Evolutionary conservation across 2,888 invertebrate species (phyloP).

Genomic region (Allolobophora icterica): DNA sequence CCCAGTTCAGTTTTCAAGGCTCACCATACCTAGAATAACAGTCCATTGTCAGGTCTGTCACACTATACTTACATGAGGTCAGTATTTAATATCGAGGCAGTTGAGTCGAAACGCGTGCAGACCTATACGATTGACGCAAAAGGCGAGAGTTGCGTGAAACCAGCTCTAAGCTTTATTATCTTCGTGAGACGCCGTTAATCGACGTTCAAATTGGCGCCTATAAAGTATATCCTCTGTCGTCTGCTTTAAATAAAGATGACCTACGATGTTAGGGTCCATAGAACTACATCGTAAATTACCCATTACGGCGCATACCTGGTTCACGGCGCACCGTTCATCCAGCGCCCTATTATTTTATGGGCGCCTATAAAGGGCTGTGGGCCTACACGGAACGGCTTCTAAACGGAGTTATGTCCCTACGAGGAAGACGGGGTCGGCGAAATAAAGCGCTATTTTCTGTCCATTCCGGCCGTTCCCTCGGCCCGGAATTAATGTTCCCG

Average conservation of each 20-base stretch:
- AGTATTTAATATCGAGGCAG: background rate
- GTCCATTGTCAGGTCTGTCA: no score
- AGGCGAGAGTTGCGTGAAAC: background rate
- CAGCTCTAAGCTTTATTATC: background rate
- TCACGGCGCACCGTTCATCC: background rate
- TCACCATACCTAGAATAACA: background rate
- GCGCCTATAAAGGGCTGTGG: background rate
- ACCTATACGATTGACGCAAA: background rate
- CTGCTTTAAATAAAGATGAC: background rate
- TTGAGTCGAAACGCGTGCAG: no score
- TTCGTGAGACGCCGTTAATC: background rate
- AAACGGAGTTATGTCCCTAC: conserved; percentile 11
- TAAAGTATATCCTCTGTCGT: background rate
- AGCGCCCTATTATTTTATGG: background rate
- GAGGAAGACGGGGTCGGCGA: background rate
- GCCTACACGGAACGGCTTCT: background rate
- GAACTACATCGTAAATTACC: background rate
- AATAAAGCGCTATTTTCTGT: conserved; percentile 14
- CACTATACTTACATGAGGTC: no score
- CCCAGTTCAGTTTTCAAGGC: background rate
- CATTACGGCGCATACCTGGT: conserved; percentile 4
- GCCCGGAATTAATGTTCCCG: background rate
- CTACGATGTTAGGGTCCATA: background rate
- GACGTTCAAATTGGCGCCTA: background rate
- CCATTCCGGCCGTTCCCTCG: conserved; percentile 5